Evolutionary conservation across 2,888 invertebrate species (phyloP), one percentile per base, ranked within the genome.

Genomic region (Aproaerema taeniolella): DNA sequence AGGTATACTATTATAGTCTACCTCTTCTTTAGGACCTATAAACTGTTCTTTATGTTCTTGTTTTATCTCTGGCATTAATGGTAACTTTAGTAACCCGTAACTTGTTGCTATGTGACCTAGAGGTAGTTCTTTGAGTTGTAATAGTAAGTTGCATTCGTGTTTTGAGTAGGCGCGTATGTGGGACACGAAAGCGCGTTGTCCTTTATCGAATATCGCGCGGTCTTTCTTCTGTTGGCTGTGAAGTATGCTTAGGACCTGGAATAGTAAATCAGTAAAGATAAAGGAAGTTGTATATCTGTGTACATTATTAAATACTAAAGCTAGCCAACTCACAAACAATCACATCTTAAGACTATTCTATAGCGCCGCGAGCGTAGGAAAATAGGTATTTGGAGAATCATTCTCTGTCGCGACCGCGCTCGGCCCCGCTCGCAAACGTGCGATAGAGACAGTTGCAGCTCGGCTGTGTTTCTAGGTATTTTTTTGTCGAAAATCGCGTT

Each of bases 21-120:
- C 81, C 24, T 90, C 66, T 2, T 83, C 83, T 20, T 63, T 62
- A 0, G 69, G 91, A 12, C 89, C 88, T 0, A 60, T 20, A 44
- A 86, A 88, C 55, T 87, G 87, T n/a, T 67, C 61, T 29, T 70
- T 76, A 46, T 87, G 87, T 12, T 76, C 73, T 26, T 91, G 91
- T 65, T 93, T 95, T 2, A 97, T 76, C 79, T 99, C 99, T 0
- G 98, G 97, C 97, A 99, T 99, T 62, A 92, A 91, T 0, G 99
- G 99, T 58, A 99, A 85, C 58, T 93, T 93, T 1, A 99, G 73
- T 1, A 99, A 89, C 0, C 97, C 98, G 73, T 96, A 99, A 35
- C 95, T 92, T 39, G 91, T 92, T 0, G 96, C 99, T 50, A 98
- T 79, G 52, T 82, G 81, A 2, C 86, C 85, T 47, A 98, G 81